Conservation (phyloP, 2,797 vertebrate genomes). For the Balearica regulorum region DNA sequence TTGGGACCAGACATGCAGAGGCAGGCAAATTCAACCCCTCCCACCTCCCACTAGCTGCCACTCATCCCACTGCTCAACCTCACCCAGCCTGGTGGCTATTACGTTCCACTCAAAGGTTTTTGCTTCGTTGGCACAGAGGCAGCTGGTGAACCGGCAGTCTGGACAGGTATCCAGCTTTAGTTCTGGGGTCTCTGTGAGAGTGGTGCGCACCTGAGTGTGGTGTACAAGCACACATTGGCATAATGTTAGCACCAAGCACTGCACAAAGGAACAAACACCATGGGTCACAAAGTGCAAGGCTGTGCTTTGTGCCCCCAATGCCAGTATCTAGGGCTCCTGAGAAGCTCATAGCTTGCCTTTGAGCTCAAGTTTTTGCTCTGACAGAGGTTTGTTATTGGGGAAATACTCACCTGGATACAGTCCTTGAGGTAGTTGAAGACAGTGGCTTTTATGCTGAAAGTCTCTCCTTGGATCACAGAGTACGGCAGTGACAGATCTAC, state of each 20-base stretch:
- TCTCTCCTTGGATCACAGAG: slow-evolving; percentile 82
- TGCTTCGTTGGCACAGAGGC: slow-evolving; percentile 79
- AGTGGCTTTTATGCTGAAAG: slow-evolving; percentile 79
- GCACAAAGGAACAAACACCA: not conserved
- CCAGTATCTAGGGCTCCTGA: not conserved
- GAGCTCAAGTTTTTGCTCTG: not conserved
- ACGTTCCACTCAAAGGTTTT: slow-evolving; percentile 80
- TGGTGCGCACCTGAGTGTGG: not conserved
- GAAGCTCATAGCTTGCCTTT: not conserved
- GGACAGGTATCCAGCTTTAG: slow-evolving; percentile 65
- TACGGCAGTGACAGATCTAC: slow-evolving; percentile 83
- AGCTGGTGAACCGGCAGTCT: slow-evolving; percentile 69
- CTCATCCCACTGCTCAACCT: not conserved
- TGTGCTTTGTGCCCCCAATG: not conserved
- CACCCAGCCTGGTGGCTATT: slow-evolving; percentile 33
- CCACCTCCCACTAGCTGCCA: not conserved
- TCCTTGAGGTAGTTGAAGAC: slow-evolving; percentile 85
- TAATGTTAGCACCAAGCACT: not conserved
- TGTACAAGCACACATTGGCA: not conserved
- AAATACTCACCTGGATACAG: slow-evolving; percentile 79
- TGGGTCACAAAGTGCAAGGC: fast-evolving
- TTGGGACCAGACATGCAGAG: not conserved
- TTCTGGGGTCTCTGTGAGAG: not conserved
- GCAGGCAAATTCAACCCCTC: not conserved
- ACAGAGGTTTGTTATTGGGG: not conserved